phyloP scores from a whole-genome alignment of 1,140 invertebrate genomes.

The Zaprionus gabonicus region DNA sequence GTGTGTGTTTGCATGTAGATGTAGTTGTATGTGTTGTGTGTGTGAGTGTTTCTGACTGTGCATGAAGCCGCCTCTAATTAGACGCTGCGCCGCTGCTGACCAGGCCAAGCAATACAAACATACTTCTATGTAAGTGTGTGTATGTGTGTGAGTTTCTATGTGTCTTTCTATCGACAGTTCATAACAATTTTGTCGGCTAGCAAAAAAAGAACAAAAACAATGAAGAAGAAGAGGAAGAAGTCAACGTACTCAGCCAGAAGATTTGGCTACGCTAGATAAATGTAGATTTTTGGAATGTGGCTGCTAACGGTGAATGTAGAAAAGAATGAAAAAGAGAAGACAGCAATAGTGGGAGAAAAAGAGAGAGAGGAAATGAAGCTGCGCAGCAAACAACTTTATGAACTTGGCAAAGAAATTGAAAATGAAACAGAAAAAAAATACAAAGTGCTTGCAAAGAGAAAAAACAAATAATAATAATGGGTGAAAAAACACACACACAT shows the following conservation, averaged over 20 bases:
- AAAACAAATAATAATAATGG: conserved; percentile 32
- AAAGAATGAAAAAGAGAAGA: conserved; percentile 1
- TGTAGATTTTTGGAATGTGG: conserved; percentile 34
- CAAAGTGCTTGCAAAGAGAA: conserved; percentile 47
- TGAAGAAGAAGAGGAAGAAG: conserved; percentile 12
- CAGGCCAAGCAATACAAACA: not conserved
- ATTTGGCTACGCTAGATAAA: conserved; percentile 6
- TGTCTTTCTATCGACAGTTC: conserved; percentile 1
- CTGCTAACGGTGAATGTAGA: not conserved
- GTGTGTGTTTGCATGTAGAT: not conserved
- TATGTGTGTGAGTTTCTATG: not conserved
- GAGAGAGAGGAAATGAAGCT: conserved; percentile 9
- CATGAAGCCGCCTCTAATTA: conserved; percentile 11
- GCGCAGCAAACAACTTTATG: conserved; percentile 34
- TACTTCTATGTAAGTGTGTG: not conserved
- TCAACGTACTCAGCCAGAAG: conserved; percentile 42
- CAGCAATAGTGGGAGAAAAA: not conserved
- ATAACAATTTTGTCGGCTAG: conserved; percentile 7
- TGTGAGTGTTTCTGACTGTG: not conserved
- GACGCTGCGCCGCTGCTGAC: not conserved
- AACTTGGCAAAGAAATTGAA: conserved; percentile 74
- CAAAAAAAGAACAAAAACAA: conserved; percentile 2
- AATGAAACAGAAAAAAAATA: not conserved
- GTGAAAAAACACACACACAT: conserved; percentile 13
- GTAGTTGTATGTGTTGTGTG: not conserved